Conservation (phyloP, 2,888 invertebrate species). For the Hylaea fasciaria region DNA sequence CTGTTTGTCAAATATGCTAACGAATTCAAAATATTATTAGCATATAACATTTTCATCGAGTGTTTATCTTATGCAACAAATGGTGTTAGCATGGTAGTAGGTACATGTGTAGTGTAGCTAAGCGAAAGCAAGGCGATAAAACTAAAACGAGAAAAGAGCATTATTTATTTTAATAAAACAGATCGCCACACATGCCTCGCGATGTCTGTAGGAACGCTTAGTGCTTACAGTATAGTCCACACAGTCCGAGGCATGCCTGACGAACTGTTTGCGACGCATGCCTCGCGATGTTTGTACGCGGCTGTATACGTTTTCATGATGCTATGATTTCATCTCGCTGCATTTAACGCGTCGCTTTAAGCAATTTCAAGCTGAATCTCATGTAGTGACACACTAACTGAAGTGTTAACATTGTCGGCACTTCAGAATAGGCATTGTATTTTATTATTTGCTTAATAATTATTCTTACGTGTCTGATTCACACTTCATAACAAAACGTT, state of each 20-base stretch:
- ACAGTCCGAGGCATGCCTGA: no score
- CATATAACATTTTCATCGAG: slow-evolving; percentile 11
- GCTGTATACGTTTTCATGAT: no score
- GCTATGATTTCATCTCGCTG: no score
- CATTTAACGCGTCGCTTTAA: no score
- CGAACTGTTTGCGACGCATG: no score
- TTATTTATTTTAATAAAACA: no score
- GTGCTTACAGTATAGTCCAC: no score
- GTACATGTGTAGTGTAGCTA: not conserved
- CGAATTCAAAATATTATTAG: slow-evolving; percentile 12
- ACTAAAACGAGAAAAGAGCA: no score
- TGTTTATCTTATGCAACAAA: slow-evolving; percentile 3
- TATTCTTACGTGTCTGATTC: slow-evolving; percentile 33
- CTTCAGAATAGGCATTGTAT: slow-evolving; percentile 16
- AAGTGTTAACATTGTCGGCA: slow-evolving; percentile 13
- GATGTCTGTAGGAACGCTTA: no score
- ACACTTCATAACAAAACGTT: slow-evolving; percentile 41
- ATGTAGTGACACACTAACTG: slow-evolving; percentile 2
- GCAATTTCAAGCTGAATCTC: not conserved
- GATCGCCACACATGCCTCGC: no score
- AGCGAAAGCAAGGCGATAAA: no score
- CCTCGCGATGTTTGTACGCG: no score
- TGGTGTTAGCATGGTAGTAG: not conserved
- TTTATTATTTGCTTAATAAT: slow-evolving; percentile 10
- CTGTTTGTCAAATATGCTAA: slow-evolving; percentile 8